Evolutionary conservation across 2,113 vertebrate genomes (phyloP), one percentile per base, ranked within the genome.

Genomic region (Equus quagga): DNA sequence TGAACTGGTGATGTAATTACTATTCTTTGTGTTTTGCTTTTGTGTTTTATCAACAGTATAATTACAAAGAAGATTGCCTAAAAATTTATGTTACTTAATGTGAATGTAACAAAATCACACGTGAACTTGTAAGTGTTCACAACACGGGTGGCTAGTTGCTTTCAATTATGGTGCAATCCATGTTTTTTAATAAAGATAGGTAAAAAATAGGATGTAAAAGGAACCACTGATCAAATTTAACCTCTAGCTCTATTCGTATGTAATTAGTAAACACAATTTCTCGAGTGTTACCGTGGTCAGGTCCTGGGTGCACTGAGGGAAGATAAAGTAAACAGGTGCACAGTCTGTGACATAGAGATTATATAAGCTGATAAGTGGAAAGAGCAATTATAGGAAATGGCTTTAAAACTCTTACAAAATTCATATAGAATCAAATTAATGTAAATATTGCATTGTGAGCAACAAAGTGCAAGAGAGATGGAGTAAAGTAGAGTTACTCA

Each of bases 51-150:
- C 14, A 49, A 49, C 15, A 76, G 19, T 85, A 83, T 56, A 51
- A 70, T 26, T 85, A 46, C 19, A 84, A 81, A 76, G 4, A 93
- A 91, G 31, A 78, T 31, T 78, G 58, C 18, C 51, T 89, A 85
- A 76, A 92, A 94, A 65, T 73, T n/a, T 67, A 44, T n/a, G 33
- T 26, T 18, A 26, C 91, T 85, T 92, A 95, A 49, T n/a, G 70
- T 80, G 64, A 92, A 82, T 73, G 11, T 70, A 84, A 88, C 19
- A 88, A 87, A 70, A 89, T 41, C n/a, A 76, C 23, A 49, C 3
- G 3, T 84, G 62, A 92, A 69, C 23, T 46, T 92, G 7, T 72
- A 88, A 93, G 21, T 54, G 8, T 82, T 54, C 51, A 13, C 2
- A 80, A 26, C n/a, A 96, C 69, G 86, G 56, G 69, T 12, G 9